Evolutionary conservation across 1,140 invertebrate species (phyloP), one percentile per base, ranked within the genome.

Genomic region (Zaprionus capensis): DNA sequence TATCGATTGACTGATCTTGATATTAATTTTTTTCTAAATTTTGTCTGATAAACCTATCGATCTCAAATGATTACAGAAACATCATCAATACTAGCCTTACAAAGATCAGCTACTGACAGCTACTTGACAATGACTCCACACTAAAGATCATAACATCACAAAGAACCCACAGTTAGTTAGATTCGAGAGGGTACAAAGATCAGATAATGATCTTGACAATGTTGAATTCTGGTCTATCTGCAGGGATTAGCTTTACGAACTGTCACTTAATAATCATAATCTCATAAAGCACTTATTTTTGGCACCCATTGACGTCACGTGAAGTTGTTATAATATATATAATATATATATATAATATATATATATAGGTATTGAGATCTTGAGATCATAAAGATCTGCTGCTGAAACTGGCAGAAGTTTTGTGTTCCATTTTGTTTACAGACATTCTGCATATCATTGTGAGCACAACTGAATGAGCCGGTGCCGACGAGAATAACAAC

Each of bases 261-360:
- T 76, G 62, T 46, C 49, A 55, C 77, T 64, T 53, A 49, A 69
- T 49, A 57, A 75, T 79, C 71, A 71, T 71, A 79, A 76, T 71
- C 67, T 59, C 74, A 55, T 67, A 65, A 65, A 65, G 51, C 46
- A 63, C 49, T 71, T 51, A 61, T 76, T 71, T 62, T 75, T 46
- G 62, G 46, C 64, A 49, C 4, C n/a, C 36, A 17, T 66, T 66
- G 64, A 66, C 64, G 64, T 66, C 64, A 66, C 64, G 36, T 56
- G 64, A 44, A 41, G 36, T 22, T 51, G 38, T 12, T 6, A 6
- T 17, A 51, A 51, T 46, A 26, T 51, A 34, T 6, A 6, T 17
- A 51, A 51, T 46, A 26, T 51, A 34, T 26, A 26, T 4, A 26
- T 5, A 26, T 26, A 31, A 31, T 9, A 11, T 11, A 34, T 34